A percentile compares a stretch with the other conserved stretches of the same genome.
Evolutionary conservation across 2,797 vertebrate species (phyloP).

Genomic region (Hypotaenidia philippensis): DNA sequence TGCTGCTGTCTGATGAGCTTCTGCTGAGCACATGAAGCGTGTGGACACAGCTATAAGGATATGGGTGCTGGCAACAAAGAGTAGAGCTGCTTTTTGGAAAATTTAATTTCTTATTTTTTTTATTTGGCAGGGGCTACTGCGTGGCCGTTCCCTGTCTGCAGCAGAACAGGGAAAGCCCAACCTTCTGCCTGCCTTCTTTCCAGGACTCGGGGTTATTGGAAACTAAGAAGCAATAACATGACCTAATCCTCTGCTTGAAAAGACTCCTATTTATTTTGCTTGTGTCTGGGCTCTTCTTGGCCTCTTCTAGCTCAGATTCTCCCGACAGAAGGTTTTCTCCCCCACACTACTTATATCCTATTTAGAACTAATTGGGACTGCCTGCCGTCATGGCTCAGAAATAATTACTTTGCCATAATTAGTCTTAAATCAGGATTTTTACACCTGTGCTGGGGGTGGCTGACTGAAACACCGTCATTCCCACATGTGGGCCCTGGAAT

Average conservation of each 20-base stretch:
- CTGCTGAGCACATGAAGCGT: background rate
- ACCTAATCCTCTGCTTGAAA: background rate
- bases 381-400: slow-evolving; percentile 16
- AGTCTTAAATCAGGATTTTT: slow-evolving; percentile 31
- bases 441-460: background rate
- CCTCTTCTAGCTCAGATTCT: background rate
- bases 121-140: background rate
- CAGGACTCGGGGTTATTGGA: background rate
- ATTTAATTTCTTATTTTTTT: background rate
- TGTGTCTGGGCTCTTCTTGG: background rate
- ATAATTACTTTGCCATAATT: slow-evolving; percentile 49
- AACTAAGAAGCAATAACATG: background rate
- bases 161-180: background rate
- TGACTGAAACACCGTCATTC: background rate
- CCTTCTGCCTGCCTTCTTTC: background rate
- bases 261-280: background rate
- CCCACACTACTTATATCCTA: background rate
- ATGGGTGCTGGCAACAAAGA: background rate
- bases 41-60: accelerated
- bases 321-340: background rate
- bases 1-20: background rate
- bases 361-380: slow-evolving; percentile 32
- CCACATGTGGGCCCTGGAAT: background rate
- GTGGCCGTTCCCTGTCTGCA: background rate
- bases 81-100: background rate